Evolutionary conservation across 2,888 invertebrate genomes (phyloP).

Genomic region (Paralinhomoeus sp.): DNA sequence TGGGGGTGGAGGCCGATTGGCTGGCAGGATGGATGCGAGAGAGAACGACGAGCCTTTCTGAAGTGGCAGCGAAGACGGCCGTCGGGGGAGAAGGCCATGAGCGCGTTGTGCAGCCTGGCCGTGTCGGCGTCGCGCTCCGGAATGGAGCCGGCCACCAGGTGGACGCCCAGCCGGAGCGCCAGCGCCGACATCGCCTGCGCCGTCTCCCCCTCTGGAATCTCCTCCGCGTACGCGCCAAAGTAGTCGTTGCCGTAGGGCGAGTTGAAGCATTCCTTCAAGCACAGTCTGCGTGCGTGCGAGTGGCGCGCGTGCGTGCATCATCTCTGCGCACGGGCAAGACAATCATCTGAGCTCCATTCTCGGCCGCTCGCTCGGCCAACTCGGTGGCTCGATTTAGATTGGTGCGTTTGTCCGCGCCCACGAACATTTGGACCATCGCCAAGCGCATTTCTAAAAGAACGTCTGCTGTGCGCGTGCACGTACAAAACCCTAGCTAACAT

Average conservation of each 20-base stretch:
- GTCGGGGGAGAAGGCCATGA: slow-evolving; percentile 54
- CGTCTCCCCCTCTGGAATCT: slow-evolving; percentile 17
- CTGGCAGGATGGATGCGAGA: no score
- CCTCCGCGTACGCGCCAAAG: slow-evolving; percentile 50
- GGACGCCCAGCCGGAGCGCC: no score
- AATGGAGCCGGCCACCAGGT: slow-evolving; percentile 66
- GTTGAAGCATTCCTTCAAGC: slow-evolving; percentile 71
- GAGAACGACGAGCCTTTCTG: slow-evolving; percentile 61
- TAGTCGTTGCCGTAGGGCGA: slow-evolving; percentile 59
- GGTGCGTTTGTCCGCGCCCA: slow-evolving; percentile 46
- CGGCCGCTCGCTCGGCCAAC: slow-evolving; percentile 46
- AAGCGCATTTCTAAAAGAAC: slow-evolving; percentile 26
- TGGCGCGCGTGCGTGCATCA: no score
- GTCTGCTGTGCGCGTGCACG: no score
- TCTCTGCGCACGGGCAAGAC: slow-evolving; percentile 44
- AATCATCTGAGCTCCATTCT: slow-evolving; percentile 38
- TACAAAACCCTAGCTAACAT: no score
- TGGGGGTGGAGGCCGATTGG: no score
- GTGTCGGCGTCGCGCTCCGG: slow-evolving; percentile 48
- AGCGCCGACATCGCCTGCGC: no score
- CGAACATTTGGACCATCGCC: slow-evolving; percentile 58
- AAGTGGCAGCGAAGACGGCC: slow-evolving; percentile 56
- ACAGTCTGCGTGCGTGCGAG: no score
- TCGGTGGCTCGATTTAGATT: slow-evolving; percentile 50
- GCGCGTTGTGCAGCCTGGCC: slow-evolving; percentile 57